These are phyloP conservation scores for Pollenia amentaria DNA, from an alignment of 2,888 invertebrate genomes.

Conservation along the genomic window DNA sequence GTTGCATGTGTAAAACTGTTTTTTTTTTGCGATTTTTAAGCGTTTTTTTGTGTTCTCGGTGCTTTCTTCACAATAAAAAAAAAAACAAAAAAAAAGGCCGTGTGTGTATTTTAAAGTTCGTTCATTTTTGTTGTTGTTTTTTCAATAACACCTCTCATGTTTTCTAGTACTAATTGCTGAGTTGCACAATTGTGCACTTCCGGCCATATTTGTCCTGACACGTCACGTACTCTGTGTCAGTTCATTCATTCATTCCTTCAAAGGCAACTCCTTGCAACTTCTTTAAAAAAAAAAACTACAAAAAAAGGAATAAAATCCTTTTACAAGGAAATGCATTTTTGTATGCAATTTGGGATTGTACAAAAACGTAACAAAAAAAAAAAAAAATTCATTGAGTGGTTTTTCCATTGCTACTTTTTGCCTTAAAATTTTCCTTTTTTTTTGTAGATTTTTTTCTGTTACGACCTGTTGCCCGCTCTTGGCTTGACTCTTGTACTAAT, in stretches of 20 bases:
- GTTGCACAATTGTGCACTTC: constrained; percentile 84
- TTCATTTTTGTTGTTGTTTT: constrained; percentile 49
- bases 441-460: constrained; percentile 53
- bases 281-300: constrained; percentile 62
- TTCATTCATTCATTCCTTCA: constrained; percentile 57
- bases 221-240: constrained; percentile 70
- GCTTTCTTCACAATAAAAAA: not conserved
- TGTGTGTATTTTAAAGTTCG: constrained; percentile 34
- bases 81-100: not conserved
- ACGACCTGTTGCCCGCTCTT: constrained; percentile 60
- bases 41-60: constrained; percentile 41
- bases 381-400: not conserved
- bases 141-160: constrained; percentile 72
- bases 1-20: not conserved
- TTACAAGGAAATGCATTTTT: constrained; percentile 73
- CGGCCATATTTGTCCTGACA: constrained; percentile 81
- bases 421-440: constrained; percentile 35
- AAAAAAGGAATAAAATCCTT: constrained; percentile 44
- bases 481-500: constrained; percentile 75
- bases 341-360: constrained; percentile 64
- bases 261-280: constrained; percentile 36
- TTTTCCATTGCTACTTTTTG: constrained; percentile 3
- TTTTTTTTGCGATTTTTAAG: constrained; percentile 10
- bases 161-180: constrained; percentile 80
- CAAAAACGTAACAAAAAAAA: constrained; percentile 14